Conservation (phyloP, 2,888 invertebrate genomes). For the Meandrusa payeni region DNA sequence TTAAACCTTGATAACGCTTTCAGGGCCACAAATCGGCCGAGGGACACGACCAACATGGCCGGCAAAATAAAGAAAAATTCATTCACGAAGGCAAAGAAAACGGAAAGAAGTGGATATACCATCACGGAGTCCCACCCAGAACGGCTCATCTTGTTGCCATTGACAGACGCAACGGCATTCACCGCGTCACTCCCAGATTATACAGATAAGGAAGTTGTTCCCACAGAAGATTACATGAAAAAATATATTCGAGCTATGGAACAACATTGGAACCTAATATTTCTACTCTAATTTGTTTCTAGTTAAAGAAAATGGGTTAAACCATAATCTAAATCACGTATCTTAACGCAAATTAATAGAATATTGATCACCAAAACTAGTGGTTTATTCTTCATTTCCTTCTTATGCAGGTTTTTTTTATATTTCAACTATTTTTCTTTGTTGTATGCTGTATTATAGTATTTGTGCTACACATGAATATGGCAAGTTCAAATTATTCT, state of each 20-base stretch:
- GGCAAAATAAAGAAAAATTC: constrained; percentile 65
- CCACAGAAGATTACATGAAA: not conserved
- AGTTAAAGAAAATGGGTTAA: not conserved
- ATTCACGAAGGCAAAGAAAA: constrained; percentile 64
- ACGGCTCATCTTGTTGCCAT: constrained; percentile 56
- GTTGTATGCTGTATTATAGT: too few relatives aligned
- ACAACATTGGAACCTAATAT: constrained; percentile 11
- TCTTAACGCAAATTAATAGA: not conserved
- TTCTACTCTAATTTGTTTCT: constrained; percentile 7
- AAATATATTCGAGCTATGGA: constrained; percentile 10
- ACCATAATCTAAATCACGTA: not conserved
- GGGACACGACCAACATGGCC: constrained; percentile 80
- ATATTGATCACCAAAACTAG: too few relatives aligned
- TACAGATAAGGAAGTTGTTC: constrained; percentile 38
- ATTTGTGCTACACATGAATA: too few relatives aligned
- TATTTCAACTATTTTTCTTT: too few relatives aligned
- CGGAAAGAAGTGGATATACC: constrained; percentile 82
- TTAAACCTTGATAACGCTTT: too few relatives aligned
- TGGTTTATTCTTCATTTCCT: too few relatives aligned
- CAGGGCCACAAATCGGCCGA: constrained; percentile 78
- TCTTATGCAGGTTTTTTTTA: too few relatives aligned
- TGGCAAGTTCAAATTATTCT: too few relatives aligned
- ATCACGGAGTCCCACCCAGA: constrained; percentile 66
- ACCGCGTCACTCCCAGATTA: constrained; percentile 52
- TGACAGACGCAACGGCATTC: constrained; percentile 51